phyloP scores from a whole-genome alignment of 2,797 vertebrate species.

The Manis crassicaudata region DNA sequence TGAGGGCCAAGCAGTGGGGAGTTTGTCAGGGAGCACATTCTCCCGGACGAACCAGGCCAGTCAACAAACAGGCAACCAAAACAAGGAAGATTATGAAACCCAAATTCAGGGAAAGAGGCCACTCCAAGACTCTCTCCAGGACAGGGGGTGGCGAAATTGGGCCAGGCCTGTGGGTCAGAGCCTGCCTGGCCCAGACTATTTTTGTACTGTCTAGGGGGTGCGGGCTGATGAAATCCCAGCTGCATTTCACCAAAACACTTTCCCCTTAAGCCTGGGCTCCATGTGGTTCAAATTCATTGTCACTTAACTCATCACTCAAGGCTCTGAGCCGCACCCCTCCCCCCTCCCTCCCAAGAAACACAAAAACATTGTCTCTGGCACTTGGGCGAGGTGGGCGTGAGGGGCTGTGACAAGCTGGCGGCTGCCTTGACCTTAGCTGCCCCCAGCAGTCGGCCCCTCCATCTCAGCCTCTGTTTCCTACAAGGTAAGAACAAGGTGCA shows the following conservation, averaged over 20 bases:
- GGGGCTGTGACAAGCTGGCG: constrained; percentile 64
- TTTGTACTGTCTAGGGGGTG: constrained; percentile 76
- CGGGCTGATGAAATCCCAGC: constrained; percentile 73
- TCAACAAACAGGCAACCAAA: constrained; percentile 68
- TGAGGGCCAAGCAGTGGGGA: background rate
- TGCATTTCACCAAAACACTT: constrained; percentile 75
- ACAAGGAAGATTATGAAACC: constrained; percentile 72
- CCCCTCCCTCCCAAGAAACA: constrained; percentile 47
- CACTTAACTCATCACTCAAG: constrained; percentile 78
- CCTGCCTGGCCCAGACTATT: constrained; percentile 73
- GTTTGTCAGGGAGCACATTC: background rate
- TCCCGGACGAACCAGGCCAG: constrained; percentile 50
- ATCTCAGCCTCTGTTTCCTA: background rate
- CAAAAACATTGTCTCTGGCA: constrained; percentile 68
- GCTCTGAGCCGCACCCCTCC: constrained; percentile 50
- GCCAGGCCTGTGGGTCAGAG: constrained; percentile 76
- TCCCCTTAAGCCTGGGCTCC: constrained; percentile 64
- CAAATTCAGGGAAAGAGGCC: constrained; percentile 74
- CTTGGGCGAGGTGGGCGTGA: constrained; percentile 54
- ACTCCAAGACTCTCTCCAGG: constrained; percentile 42
- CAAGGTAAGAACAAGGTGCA: background rate
- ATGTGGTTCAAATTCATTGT: constrained; percentile 79
- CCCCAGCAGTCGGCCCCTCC: background rate
- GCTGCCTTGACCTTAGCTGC: constrained; percentile 61
- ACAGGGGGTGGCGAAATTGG: constrained; percentile 13